phyloP scores from a whole-genome alignment of 1,140 invertebrate genomes.

The Hirudo medicinalis region DNA sequence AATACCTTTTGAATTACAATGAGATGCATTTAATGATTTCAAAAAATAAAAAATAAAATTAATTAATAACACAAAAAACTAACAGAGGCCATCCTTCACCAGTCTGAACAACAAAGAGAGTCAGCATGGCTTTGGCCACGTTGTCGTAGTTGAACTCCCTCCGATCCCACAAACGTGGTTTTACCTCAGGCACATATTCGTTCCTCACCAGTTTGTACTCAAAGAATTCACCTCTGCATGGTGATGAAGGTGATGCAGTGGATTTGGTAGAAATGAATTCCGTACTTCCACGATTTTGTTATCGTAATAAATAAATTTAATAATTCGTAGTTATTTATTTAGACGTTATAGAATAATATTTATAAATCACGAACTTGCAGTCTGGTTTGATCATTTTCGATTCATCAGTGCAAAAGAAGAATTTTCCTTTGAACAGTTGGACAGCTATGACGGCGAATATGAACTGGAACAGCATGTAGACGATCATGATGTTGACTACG shows the following conservation, averaged over 20 bases:
- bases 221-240: constrained; percentile 19
- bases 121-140: constrained; percentile 91
- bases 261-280: no score
- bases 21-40: background rate
- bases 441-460: constrained; percentile 99
- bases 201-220: constrained; percentile 12
- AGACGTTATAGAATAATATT: background rate
- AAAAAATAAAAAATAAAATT: background rate
- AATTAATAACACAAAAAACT: constrained; percentile 37
- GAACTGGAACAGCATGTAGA: constrained; percentile 99
- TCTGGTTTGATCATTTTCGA: constrained; percentile 84
- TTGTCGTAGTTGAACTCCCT: constrained; percentile 97
- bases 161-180: constrained; percentile 62
- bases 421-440: constrained; percentile 99
- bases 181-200: constrained; percentile 10
- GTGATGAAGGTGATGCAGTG: constrained; percentile 30
- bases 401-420: constrained; percentile 95
- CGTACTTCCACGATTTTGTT: no score
- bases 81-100: constrained; percentile 96
- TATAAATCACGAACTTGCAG: constrained; percentile 64
- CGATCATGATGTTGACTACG: constrained; percentile 99
- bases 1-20: background rate
- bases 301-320: no score
- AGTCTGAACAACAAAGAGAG: constrained; percentile 96
- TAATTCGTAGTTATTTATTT: no score